Percentiles rank a stretch among this genome's conserved stretches.
Conservation (phyloP, 1,140 invertebrate species). For the Leptoteleia sp. region DNA sequence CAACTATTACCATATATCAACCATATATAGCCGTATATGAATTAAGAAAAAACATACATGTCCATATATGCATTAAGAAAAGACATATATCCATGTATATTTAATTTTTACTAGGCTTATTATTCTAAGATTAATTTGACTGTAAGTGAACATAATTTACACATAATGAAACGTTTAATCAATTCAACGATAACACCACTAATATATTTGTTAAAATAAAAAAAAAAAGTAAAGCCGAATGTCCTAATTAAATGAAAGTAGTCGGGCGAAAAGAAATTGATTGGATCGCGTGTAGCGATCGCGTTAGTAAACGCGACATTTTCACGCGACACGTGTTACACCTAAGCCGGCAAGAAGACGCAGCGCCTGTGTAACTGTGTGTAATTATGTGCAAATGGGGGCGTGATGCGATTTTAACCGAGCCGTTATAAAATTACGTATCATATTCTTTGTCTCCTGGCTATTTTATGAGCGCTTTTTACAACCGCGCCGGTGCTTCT, state of each 20-base stretch:
- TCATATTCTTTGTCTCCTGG: conserved; percentile 67
- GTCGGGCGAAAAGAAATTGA: conserved; percentile 30
- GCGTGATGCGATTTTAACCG: conserved; percentile 68
- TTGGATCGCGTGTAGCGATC: conserved; percentile 39
- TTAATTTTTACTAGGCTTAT: no score
- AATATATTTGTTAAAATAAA: conserved; percentile 17
- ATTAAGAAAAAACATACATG: no score
- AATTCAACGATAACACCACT: not conserved
- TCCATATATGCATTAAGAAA: no score
- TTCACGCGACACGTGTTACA: conserved; percentile 49
- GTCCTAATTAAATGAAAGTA: conserved; percentile 28
- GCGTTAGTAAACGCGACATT: conserved; percentile 44
- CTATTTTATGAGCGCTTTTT: conserved; percentile 68
- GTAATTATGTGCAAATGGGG: conserved; percentile 70
- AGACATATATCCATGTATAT: no score
- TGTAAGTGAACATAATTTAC: no score
- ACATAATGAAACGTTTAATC: not conserved
- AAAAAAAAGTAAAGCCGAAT: not conserved
- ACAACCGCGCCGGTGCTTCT: conserved; percentile 63
- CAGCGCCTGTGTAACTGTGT: no score
- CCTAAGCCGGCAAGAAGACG: conserved; percentile 31
- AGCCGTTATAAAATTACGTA: conserved; percentile 72
- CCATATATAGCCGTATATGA: no score
- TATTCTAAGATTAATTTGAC: no score
- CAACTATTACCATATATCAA: no score